Conservation (phyloP, 2,797 vertebrate species). For the Dallia pectoralis region DNA sequence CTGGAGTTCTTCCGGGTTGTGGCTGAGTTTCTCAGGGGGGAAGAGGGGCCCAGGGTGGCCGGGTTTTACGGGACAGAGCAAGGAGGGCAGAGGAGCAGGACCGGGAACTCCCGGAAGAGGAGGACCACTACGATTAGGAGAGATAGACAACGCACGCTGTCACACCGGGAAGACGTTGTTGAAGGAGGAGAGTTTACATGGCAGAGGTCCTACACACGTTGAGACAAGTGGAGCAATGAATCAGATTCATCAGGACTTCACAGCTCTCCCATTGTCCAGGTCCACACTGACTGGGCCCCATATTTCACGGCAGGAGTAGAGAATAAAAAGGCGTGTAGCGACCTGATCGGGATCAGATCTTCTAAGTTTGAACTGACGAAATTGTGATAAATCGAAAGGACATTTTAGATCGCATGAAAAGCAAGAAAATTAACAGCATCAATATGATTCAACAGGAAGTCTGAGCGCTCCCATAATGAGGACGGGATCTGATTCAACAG, state of each 20-base stretch:
- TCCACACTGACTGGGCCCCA: too few species aligned
- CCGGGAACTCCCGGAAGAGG: slow-evolving; percentile 38
- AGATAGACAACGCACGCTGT: slow-evolving; percentile 34
- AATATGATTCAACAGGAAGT: not conserved
- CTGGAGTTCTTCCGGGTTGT: slow-evolving; percentile 82
- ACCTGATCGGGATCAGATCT: too few species aligned
- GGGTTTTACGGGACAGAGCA: slow-evolving; percentile 22
- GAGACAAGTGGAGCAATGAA: slow-evolving; percentile 33
- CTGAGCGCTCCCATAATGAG: not conserved
- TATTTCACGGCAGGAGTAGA: too few species aligned
- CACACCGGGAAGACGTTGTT: slow-evolving; percentile 20
- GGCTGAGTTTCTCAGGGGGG: slow-evolving; percentile 78
- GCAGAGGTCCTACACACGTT: slow-evolving; percentile 86
- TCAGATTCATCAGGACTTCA: too few species aligned
- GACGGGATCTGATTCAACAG: not conserved
- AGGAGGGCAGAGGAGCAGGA: slow-evolving; percentile 36
- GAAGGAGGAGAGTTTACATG: slow-evolving; percentile 72
- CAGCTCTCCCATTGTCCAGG: too few species aligned
- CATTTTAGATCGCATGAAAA: not conserved
- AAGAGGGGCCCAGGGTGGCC: slow-evolving; percentile 58
- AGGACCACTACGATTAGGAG: slow-evolving; percentile 52
- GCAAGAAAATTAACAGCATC: not conserved
- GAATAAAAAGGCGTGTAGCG: too few species aligned
- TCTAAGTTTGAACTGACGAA: too few species aligned
- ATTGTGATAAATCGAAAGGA: not conserved